phyloP scores from a whole-genome alignment of 2,113 vertebrate species.

The rat (Rattus norvegicus) region DNA sequence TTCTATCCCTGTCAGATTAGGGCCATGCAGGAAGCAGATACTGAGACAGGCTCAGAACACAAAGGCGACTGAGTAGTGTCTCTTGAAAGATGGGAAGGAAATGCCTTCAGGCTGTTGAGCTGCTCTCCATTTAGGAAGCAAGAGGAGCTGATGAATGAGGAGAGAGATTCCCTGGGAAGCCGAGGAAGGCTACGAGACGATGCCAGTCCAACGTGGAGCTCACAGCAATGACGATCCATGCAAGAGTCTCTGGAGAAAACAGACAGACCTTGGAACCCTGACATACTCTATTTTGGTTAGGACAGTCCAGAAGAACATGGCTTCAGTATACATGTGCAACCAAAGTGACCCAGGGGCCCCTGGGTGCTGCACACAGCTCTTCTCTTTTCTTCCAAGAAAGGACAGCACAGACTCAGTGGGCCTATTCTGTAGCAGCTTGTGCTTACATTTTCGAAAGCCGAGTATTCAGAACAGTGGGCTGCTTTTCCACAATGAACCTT shows the following conservation, averaged over 20 bases:
- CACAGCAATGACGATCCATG: neutral
- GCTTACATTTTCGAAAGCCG: neutral
- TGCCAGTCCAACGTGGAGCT: neutral
- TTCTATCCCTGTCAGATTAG: neutral
- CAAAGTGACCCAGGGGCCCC: neutral
- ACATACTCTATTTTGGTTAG: neutral
- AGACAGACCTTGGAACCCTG: neutral
- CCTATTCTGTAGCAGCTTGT: neutral
- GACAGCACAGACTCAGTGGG: neutral
- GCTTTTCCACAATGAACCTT: neutral
- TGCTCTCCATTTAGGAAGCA: neutral
- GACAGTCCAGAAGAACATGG: neutral
- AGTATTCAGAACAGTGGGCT: neutral
- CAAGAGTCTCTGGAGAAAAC: neutral
- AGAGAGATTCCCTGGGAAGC: neutral
- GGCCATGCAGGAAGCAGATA: neutral
- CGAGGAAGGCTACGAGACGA: neutral
- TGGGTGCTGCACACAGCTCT: neutral
- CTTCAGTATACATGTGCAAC: neutral
- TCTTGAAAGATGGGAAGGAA: neutral
- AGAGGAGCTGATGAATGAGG: neutral
- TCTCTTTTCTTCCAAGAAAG: neutral
- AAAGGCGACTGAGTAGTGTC: neutral
- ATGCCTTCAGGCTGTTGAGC: neutral
- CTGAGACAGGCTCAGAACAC: neutral